phyloP scores from a whole-genome alignment of 2,797 vertebrate genomes.

The Semotilus atromaculatus region DNA sequence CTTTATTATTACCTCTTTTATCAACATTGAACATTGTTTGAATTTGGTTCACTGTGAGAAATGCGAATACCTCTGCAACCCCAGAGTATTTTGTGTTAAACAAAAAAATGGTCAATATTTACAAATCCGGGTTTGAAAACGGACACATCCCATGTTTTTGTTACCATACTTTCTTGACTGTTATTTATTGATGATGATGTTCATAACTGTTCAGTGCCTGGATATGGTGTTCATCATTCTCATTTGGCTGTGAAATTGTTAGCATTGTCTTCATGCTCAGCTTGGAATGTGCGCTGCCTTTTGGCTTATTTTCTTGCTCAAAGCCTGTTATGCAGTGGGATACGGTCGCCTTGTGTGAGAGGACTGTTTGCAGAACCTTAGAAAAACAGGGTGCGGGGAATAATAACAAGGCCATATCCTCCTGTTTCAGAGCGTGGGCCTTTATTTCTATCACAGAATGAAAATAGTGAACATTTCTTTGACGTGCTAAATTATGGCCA shows the following conservation, averaged over 20 bases:
- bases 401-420: constrained; percentile 29
- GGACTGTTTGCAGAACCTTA: constrained; percentile 30
- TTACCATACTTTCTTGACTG: background rate
- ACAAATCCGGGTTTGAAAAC: background rate
- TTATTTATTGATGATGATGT: background rate
- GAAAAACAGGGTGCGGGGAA: constrained; percentile 44
- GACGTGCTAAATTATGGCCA: constrained; percentile 16
- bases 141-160: background rate
- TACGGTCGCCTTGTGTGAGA: constrained; percentile 29
- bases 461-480: constrained; percentile 29
- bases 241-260: constrained; percentile 26
- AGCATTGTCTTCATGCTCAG: constrained; percentile 26
- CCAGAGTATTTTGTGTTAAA: background rate
- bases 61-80: background rate
- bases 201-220: background rate
- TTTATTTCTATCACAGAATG: constrained; percentile 3
- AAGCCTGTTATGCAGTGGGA: constrained; percentile 25
- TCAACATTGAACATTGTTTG: background rate
- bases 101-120: background rate
- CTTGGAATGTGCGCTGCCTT: constrained; percentile 42
- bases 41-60: background rate
- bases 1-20: background rate
- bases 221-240: background rate
- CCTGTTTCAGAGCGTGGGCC: background rate
- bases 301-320: constrained; percentile 44